A percentile compares a stretch with the other conserved stretches of the same genome.
Evolutionary conservation across 2,113 vertebrate genomes (phyloP).

Genomic region (Ochotona princeps): DNA sequence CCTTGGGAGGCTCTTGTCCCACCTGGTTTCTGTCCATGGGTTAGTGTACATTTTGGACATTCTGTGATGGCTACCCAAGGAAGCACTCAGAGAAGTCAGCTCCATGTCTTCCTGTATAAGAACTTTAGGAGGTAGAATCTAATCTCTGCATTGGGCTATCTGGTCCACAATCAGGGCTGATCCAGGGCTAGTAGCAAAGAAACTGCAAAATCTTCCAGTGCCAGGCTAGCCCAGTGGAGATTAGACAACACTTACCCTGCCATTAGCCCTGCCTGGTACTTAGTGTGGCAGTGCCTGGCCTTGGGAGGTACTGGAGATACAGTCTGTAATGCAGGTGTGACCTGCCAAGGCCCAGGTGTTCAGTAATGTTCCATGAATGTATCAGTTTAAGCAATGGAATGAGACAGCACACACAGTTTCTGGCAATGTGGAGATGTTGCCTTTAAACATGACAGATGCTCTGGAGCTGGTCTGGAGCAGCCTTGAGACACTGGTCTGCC

Average conservation of each 20-base stretch:
- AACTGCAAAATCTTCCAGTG: neutral
- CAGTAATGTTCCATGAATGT: neutral
- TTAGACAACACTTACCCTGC: neutral
- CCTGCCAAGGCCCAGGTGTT: slow-evolving; percentile 37
- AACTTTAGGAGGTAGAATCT: neutral
- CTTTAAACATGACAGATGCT: rapidly evolving
- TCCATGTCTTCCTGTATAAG: neutral
- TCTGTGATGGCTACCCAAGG: too few species aligned
- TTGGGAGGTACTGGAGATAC: neutral
- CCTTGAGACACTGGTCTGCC: neutral
- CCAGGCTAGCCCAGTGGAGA: neutral
- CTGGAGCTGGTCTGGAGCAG: neutral
- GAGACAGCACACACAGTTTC: neutral
- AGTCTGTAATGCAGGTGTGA: neutral
- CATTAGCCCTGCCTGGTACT: neutral
- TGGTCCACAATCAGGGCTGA: neutral
- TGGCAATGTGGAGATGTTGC: rapidly evolving
- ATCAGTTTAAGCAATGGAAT: neutral
- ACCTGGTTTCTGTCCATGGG: too few species aligned
- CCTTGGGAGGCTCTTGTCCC: too few species aligned
- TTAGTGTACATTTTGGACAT: too few species aligned
- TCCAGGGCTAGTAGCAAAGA: neutral
- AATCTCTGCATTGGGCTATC: neutral
- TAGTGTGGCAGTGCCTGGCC: neutral
- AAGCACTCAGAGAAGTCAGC: neutral